Evolutionary conservation across 2,113 vertebrate genomes (phyloP), one percentile per base, ranked within the genome.

Genomic region (Perccottus glenii): DNA sequence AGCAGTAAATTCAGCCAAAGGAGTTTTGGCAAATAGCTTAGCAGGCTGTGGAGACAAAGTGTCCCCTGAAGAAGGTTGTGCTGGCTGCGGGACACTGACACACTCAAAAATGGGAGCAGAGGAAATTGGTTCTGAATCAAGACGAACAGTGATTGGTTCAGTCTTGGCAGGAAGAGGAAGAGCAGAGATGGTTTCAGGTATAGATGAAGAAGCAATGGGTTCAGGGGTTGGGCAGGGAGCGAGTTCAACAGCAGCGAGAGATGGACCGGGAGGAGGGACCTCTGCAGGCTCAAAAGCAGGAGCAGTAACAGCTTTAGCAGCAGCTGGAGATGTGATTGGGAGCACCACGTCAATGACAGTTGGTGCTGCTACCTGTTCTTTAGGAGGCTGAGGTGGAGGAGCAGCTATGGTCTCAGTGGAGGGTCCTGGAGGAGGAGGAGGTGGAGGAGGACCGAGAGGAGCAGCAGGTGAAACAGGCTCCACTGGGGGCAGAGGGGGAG

Each of bases 351-450:
- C 83, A 67, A 32, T 56, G 3, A 82, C 63, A 50, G 61, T 80
- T 55, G 86, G 81, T 16, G 68, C 76, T 75, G 69, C 80, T 89
- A 90, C 90, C 90, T 91, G 81, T 78, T 85, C 81, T 75, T 35
- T 32, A 4, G 67, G 70, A 56, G 78, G 70, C 19, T 67, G 76
- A 62, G 73, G 40, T 48, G 69, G 47, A 60, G 76, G 68, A 73
- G 80, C n/a, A 38, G 67, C 36, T 60, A 80, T 71, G 35, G 65
- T 70, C 63, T 83, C 75, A 68, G 63, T 65, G 73, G 68, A 40
- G 33, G 83, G 78, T 78, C 50, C 47, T 52, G 60, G 33, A 47
- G 80, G 73, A 71, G 80, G 57, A 60, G 75, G 66, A 49, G 76
- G 59, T 56, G 68, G 64, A 61, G 79, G 53, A 12, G 85, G 64